Base-by-base conservation (phyloP, 2,113 vertebrate genomes). In the Leptobrachium leishanense region DNA sequence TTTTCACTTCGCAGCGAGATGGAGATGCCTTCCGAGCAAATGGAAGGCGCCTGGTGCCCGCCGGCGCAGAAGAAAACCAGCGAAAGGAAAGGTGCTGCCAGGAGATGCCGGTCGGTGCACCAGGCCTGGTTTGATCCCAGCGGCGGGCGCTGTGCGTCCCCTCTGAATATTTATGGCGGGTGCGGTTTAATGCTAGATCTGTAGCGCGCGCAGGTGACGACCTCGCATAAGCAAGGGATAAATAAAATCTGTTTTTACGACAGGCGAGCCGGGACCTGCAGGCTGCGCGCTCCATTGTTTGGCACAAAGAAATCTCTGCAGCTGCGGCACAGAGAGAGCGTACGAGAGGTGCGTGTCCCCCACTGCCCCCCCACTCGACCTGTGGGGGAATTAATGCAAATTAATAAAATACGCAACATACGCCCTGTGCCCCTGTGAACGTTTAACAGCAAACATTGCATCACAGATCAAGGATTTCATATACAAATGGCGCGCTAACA, bases 1-100 rank as follows among this genome's bases (percentile, higher is more conserved):
- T 66, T 72, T 66, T 44, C 54, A 72, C 57, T 79, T 79, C 59
- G 72, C 13, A 73, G 68, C 65, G 71, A 72, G 63, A 80, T 59
- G 68, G 62, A 59, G 64, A 74, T 59, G 3, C n/a, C 70, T 63
- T 15, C 68, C 68, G 1, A 73, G 63, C 63, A 66, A 12, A 67
- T 62, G 44, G 31, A 43, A 20, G 20, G 66, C 10, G 75, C 41
- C 54, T 71, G n/a, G 46, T 64, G 77, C 39, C 71, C 46, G 20
- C 41, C 15, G 77, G 77, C 69, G 71, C 43, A 79, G 68, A 55
- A 31, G 20, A 31, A 31, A 63, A 54, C 43, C 68, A 7, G 71
- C 2, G 6, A 67, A 63, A 31, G 63, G 69, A 13, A 73, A 12
- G 31, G 63, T 67, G 70, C 62, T 57, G 57, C 31, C 13, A 11